Evolutionary conservation across 2,113 vertebrate genomes (phyloP).

Genomic region (Corythornis madagascariensis): DNA sequence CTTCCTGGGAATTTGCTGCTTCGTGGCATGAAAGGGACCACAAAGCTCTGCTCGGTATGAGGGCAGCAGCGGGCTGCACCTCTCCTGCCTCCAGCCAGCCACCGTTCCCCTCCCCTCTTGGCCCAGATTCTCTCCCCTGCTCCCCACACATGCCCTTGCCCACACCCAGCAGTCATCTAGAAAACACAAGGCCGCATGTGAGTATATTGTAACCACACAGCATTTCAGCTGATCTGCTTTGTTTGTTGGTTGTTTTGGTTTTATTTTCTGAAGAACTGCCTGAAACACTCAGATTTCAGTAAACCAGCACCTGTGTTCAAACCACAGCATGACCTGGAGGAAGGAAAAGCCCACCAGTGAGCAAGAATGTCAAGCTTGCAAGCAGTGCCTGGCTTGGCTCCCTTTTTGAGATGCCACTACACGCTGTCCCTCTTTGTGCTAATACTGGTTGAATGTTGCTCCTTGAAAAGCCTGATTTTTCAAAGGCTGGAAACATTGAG

Average conservation of each 20-base stretch:
- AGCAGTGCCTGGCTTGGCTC: background rate
- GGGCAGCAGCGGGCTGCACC: fast-evolving
- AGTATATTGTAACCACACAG: background rate
- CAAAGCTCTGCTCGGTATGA: background rate
- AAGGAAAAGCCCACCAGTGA: background rate
- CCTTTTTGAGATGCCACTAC: background rate
- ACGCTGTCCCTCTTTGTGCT: background rate
- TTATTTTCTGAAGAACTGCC: background rate
- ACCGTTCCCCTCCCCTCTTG: background rate
- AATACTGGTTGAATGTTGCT: too few species aligned
- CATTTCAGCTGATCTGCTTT: background rate
- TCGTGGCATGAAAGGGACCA: background rate
- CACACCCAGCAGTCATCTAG: background rate
- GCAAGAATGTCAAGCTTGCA: background rate
- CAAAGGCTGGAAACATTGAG: background rate
- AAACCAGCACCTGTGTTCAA: background rate
- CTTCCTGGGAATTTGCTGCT: background rate
- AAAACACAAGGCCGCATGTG: background rate
- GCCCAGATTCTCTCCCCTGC: background rate
- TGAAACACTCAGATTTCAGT: background rate
- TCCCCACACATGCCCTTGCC: fast-evolving
- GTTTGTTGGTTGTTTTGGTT: background rate
- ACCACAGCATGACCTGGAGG: background rate
- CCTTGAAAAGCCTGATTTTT: background rate
- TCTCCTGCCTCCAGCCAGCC: background rate